A percentile compares a stretch with the other conserved stretches of the same genome.
Evolutionary conservation across 2,888 invertebrate species (phyloP).

Genomic region (Octodonta nipae): DNA sequence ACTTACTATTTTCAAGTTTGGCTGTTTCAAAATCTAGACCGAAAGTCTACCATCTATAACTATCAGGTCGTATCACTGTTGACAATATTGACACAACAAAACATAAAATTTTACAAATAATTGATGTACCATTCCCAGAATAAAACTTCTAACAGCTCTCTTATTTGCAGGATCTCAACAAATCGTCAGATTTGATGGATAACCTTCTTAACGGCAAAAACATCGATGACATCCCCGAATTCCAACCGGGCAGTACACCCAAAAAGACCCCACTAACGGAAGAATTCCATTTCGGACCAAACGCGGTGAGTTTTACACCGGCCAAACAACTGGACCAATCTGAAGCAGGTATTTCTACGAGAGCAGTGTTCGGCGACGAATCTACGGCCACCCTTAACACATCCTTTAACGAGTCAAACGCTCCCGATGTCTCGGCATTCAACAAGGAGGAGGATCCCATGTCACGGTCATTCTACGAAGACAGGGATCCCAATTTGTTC

Average conservation of each 20-base stretch:
- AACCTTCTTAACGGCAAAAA: slow-evolving; percentile 35
- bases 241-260: slow-evolving; percentile 26
- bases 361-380: slow-evolving; percentile 41
- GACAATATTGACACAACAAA: too few relatives aligned
- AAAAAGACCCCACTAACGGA: slow-evolving; percentile 28
- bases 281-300: slow-evolving; percentile 50
- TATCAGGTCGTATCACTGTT: too few relatives aligned
- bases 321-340: slow-evolving; percentile 34
- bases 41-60: too few relatives aligned
- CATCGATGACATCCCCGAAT: slow-evolving; percentile 32
- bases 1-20: too few relatives aligned
- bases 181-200: slow-evolving; percentile 31
- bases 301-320: slow-evolving; percentile 39
- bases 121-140: too few relatives aligned
- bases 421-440: slow-evolving; percentile 12
- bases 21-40: too few relatives aligned
- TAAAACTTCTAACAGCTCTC: too few relatives aligned
- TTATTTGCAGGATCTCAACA: slow-evolving; percentile 22
- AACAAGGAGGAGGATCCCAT: slow-evolving; percentile 47
- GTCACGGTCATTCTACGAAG: slow-evolving; percentile 53
- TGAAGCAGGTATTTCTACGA: slow-evolving; percentile 37
- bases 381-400: slow-evolving; percentile 26
- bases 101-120: too few relatives aligned
- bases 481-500: slow-evolving; percentile 38
- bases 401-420: slow-evolving; percentile 9